Evolutionary conservation across 2,113 vertebrate genomes (phyloP).

Genomic region (Paraplagusia blochii): DNA sequence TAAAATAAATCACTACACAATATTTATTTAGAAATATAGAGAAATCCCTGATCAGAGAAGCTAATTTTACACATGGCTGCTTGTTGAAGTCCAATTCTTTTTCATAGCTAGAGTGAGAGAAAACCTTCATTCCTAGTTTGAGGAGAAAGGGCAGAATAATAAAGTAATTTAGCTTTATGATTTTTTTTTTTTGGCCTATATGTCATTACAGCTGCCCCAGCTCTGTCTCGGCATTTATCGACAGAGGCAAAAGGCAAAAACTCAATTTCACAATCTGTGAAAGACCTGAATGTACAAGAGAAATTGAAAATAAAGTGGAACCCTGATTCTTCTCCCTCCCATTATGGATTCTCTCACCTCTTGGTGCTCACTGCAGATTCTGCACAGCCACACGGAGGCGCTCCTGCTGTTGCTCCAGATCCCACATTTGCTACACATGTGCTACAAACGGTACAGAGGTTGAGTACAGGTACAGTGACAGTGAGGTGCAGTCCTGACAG

Average conservation of each 20-base stretch:
- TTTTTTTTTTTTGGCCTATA: too few species aligned
- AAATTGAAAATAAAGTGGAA: too few species aligned
- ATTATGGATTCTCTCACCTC: conserved; percentile 82
- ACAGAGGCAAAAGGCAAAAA: too few species aligned
- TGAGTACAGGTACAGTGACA: too few species aligned
- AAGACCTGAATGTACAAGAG: too few species aligned
- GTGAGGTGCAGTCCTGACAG: conserved; percentile 5
- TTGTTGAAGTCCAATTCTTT: conserved; percentile 32
- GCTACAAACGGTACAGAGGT: conserved; percentile 67
- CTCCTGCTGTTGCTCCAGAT: conserved; percentile 80
- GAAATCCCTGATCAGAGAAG: not conserved
- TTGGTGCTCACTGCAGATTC: conserved; percentile 90
- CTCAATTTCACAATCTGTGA: too few species aligned
- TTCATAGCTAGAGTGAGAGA: conserved; percentile 11
- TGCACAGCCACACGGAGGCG: conserved; percentile 86
- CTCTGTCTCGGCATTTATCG: too few species aligned
- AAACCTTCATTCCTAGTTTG: conserved; percentile 4
- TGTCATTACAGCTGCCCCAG: too few species aligned
- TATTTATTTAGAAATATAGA: not conserved
- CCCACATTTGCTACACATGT: conserved; percentile 89
- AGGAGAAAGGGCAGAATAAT: not conserved
- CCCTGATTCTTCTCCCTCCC: too few species aligned
- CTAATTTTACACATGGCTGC: conserved; percentile 33
- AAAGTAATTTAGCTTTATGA: too few species aligned
- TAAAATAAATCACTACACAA: conserved; percentile 11